Percentiles rank a stretch among this genome's conserved stretches.
These are phyloP conservation scores for Mesaphorura yosii DNA, from an alignment of 1,140 invertebrate species.

Conservation along the genomic window DNA sequence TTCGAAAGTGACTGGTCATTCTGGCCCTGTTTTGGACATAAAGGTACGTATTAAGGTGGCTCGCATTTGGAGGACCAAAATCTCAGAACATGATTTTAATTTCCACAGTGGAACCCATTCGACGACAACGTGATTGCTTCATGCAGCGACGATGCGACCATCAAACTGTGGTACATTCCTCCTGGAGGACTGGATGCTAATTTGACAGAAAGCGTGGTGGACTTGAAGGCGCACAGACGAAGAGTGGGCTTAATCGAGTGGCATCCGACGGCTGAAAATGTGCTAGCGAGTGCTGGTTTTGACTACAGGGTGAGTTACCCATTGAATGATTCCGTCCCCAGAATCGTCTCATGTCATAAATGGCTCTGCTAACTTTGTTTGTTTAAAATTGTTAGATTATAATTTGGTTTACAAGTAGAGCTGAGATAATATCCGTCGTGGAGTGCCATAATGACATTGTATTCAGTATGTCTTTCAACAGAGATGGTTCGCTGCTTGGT, in stretches of 20 bases:
- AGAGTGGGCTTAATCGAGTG: slow-evolving; percentile 79
- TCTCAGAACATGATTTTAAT: slow-evolving; percentile 44
- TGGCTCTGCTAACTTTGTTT: no score
- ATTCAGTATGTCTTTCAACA: no score
- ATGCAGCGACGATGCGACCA: slow-evolving; percentile 82
- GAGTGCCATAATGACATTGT: no score
- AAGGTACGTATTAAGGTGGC: no score
- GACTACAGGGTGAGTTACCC: slow-evolving; percentile 55
- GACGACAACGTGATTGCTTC: slow-evolving; percentile 93
- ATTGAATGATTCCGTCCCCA: no score
- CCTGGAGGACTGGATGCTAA: slow-evolving; percentile 69
- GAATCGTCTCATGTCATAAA: no score
- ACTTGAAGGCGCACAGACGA: slow-evolving; percentile 74
- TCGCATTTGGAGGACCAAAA: slow-evolving; percentile 86
- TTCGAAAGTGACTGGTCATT: no score
- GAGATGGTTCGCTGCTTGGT: no score
- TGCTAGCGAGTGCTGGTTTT: slow-evolving; percentile 75
- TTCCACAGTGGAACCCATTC: slow-evolving; percentile 70
- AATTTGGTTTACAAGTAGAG: no score
- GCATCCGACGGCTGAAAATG: slow-evolving; percentile 89
- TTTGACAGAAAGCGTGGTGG: slow-evolving; percentile 71
- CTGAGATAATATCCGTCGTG: no score
- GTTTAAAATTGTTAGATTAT: no score
- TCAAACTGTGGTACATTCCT: slow-evolving; percentile 83
- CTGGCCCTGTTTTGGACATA: no score